phyloP scores from a whole-genome alignment of 2,888 invertebrate species.

The Magallana nippona region DNA sequence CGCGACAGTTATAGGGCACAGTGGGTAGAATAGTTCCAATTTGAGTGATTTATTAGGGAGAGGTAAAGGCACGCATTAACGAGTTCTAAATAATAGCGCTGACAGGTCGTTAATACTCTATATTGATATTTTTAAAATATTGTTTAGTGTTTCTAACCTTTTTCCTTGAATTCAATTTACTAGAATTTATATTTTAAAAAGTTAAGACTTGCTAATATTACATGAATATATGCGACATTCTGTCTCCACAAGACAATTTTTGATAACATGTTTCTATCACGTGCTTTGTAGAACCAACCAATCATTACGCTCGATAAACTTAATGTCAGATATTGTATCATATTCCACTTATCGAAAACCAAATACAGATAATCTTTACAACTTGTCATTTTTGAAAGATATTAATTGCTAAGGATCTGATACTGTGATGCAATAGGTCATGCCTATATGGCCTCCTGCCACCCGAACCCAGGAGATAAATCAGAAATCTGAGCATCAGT shows the following conservation, averaged over 20 bases:
- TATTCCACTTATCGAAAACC: neutral
- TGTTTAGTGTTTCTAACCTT: too few species aligned
- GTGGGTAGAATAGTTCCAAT: too few species aligned
- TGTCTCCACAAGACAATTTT: neutral
- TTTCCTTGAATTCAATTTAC: too few species aligned
- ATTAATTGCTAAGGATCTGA: conserved; percentile 11
- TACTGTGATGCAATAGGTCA: neutral
- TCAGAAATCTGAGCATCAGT: neutral
- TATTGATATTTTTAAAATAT: too few species aligned
- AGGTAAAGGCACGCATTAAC: too few species aligned
- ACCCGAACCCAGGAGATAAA: neutral
- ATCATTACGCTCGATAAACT: conserved; percentile 31
- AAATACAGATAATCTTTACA: conserved; percentile 5
- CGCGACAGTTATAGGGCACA: too few species aligned
- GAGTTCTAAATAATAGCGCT: too few species aligned
- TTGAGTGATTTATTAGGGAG: too few species aligned
- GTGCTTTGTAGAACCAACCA: neutral
- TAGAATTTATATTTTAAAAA: too few species aligned
- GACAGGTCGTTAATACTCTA: too few species aligned
- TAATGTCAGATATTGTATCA: neutral
- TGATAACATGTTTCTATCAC: neutral
- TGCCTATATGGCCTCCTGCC: neutral
- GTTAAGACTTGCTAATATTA: too few species aligned
- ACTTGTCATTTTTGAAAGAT: conserved; percentile 20
- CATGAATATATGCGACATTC: too few species aligned